Base-by-base conservation (phyloP, 2,888 invertebrate species). In the Agrotis puta region DNA sequence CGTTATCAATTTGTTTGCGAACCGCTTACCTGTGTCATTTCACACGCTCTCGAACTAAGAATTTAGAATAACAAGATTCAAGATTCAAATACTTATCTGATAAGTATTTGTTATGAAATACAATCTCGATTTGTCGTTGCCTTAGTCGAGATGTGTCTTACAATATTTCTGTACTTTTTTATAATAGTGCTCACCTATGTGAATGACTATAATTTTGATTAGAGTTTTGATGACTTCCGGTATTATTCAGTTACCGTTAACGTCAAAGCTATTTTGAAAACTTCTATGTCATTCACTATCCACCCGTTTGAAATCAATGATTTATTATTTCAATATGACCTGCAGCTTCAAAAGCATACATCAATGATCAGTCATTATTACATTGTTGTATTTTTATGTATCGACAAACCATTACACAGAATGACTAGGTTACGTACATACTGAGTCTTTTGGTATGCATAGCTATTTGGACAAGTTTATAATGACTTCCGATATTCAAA, bases 41-140 rank as follows among this genome's bases (percentile, higher is more conserved):
- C 74, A 72, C 77, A 77, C 58, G 84, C 81, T 85, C 54, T 81
- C 50, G 50, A 78, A 82, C 50, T 53, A 61, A 62, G 24, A 81
- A 47, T 69, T 56, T 51, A 63, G 27, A 51, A 81, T 67, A 53
- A 68, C 50, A 77, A 59, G 58, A 69, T 81, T 62, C 59, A 53
- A 59, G 58, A 69, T 81, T 62, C 59, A 62, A 59, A 47, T 39
- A n/a, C n/a, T n/a, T n/a, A 64, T 64, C n/a, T 47, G 75, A 74
- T 75, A 65, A 56, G 14, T 64, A 22, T 24, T 48, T 56, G 33
- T 48, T 14, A 33, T 45, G n/a, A 61, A 59, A 79, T 18, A 18
- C 14, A 50, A 48, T 33, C 18, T 5, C 22, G 11, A 54, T 50
- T 45, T 58, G 39, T 27, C 39, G 9, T 39, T 39, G 11, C 7